Conservation (phyloP, 2,797 vertebrate genomes). For the Acestrorhynchus altus region DNA sequence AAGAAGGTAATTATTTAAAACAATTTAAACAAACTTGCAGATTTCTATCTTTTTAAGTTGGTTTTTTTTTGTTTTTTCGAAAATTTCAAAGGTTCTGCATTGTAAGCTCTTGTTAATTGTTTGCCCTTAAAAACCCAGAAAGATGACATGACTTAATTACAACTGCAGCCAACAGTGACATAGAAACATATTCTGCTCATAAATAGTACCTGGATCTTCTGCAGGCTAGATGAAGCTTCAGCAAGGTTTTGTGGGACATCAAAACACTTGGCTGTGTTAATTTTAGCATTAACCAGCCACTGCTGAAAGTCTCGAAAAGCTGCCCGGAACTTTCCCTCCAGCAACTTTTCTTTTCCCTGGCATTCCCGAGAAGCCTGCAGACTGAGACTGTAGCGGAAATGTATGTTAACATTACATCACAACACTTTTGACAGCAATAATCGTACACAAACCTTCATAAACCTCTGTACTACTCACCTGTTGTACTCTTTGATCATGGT, state of each 20-base stretch:
- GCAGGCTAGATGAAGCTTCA: constrained; percentile 87
- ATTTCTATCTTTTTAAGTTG: too few relatives aligned
- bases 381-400: constrained; percentile 80
- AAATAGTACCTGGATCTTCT: constrained; percentile 90
- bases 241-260: constrained; percentile 88
- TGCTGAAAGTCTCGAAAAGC: constrained; percentile 93
- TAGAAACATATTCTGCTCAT: neutral
- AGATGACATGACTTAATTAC: too few relatives aligned
- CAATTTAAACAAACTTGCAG: too few relatives aligned
- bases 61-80: too few relatives aligned
- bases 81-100: too few relatives aligned
- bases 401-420: too few relatives aligned
- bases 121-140: too few relatives aligned
- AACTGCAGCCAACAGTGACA: too few relatives aligned
- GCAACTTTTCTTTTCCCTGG: constrained; percentile 91
- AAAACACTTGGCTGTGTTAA: constrained; percentile 93
- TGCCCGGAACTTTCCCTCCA: constrained; percentile 88
- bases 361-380: constrained; percentile 90
- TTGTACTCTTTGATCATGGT: constrained; percentile 95
- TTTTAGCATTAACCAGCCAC: constrained; percentile 93
- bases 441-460: neutral
- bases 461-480: constrained; percentile 76
- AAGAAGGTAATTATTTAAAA: too few relatives aligned
- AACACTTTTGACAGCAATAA: neutral
- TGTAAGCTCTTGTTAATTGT: too few relatives aligned